These are phyloP conservation scores for Hippocampus abdominalis DNA, from an alignment of 2,113 vertebrate genomes.

Conservation along the genomic window DNA sequence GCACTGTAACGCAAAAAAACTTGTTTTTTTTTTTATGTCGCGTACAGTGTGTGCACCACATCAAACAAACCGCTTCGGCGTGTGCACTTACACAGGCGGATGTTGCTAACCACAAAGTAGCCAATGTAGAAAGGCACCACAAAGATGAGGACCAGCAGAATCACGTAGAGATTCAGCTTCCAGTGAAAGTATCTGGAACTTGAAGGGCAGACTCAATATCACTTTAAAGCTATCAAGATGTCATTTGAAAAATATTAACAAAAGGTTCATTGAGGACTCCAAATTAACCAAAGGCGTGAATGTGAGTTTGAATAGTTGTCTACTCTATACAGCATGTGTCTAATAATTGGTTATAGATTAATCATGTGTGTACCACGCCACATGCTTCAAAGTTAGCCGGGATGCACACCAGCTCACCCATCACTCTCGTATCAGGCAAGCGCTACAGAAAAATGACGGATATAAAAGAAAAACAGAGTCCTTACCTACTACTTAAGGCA, in stretches of 20 bases:
- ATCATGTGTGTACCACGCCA: too few relatives aligned
- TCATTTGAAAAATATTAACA: background rate
- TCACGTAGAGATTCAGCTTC: slow-evolving; percentile 96
- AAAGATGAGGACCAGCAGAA: slow-evolving; percentile 92
- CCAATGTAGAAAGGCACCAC: slow-evolving; percentile 98
- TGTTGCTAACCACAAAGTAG: slow-evolving; percentile 98
- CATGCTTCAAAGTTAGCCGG: too few relatives aligned
- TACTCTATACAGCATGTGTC: too few relatives aligned
- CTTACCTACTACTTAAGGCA: slow-evolving; percentile 89
- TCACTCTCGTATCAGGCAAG: background rate
- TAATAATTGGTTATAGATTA: too few relatives aligned
- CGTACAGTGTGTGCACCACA: background rate
- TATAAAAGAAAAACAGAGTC: background rate
- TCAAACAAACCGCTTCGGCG: background rate
- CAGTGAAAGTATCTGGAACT: slow-evolving; percentile 98
- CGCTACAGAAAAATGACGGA: background rate
- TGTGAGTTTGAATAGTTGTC: background rate
- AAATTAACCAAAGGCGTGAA: background rate
- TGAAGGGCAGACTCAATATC: slow-evolving; percentile 19
- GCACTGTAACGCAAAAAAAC: slow-evolving; percentile 71
- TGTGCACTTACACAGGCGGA: slow-evolving; percentile 85
- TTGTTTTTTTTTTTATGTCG: background rate
- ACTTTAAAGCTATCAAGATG: background rate
- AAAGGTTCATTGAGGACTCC: background rate
- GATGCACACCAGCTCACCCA: too few relatives aligned